Conservation (phyloP, 2,888 invertebrate genomes). For the Balanococcus diminutus region DNA sequence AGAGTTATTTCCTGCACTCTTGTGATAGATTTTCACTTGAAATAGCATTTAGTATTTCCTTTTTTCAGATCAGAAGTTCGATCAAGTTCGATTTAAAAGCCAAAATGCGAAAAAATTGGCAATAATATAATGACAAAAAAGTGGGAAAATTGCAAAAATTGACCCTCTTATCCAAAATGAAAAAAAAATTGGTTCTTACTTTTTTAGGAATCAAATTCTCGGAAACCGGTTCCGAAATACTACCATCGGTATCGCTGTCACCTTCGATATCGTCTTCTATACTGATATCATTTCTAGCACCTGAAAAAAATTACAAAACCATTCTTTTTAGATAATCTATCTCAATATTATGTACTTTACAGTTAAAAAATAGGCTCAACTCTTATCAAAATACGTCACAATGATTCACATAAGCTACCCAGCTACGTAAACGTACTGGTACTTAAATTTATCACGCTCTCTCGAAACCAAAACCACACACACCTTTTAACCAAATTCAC, state of each 20-base stretch:
- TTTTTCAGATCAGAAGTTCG: too few relatives aligned
- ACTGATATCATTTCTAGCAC: background rate
- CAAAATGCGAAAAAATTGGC: too few relatives aligned
- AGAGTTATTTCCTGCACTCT: too few relatives aligned
- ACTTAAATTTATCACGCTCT: background rate
- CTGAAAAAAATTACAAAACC: background rate
- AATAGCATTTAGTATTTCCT: too few relatives aligned
- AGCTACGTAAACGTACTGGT: background rate
- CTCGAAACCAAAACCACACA: background rate
- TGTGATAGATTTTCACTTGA: too few relatives aligned
- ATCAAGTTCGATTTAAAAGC: too few relatives aligned
- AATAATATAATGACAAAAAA: too few relatives aligned
- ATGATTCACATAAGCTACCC: background rate
- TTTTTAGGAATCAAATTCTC: constrained; percentile 55
- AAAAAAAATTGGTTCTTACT: background rate
- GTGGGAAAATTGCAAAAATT: too few relatives aligned
- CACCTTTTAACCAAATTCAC: background rate
- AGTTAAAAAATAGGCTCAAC: background rate
- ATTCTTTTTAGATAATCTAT: too few relatives aligned
- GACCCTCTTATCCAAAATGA: too few relatives aligned
- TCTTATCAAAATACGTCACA: background rate
- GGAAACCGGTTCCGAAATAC: constrained; percentile 54
- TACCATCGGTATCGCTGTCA: constrained; percentile 56
- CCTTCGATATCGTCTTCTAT: constrained; percentile 45
- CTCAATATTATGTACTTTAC: background rate